Evolutionary conservation across 2,888 invertebrate genomes (phyloP), one percentile per base, ranked within the genome.

Genomic region (Cynaeus angustus): DNA sequence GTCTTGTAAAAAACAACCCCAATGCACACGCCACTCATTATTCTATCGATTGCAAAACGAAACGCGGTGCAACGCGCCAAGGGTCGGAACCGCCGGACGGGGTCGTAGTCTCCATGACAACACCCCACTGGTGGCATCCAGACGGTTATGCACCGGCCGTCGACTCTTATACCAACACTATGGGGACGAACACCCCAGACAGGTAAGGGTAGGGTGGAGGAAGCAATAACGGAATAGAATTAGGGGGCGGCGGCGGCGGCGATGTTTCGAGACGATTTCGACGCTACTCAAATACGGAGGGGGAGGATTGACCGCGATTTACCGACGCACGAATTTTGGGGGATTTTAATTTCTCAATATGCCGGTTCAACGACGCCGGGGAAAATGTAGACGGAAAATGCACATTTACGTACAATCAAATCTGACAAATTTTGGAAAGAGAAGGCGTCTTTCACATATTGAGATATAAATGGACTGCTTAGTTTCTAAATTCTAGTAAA

Each of bases 91-190:
- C 69, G 71, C 65, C 72, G 71, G 75, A 72, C 76, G 72, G 72
- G 73, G 77, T 78, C 77, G 76, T 76, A 78, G 83, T 84, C 79
- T 74, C 81, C 84, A 85, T 83, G 85, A 82, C 85, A 83, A 85
- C 85, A 81, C 84, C 84, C 83, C 77, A 77, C 78, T 79, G 78
- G 77, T 74, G 82, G 82, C 78, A 81, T 83, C 83, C 82, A 83
- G 83, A 83, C 83, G 81, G 80, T 72, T 76, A 77, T 81, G 74
- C 74, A 72, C 67, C 74, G 71, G 75, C 73, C 73, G 74, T 66
- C 75, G 74, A 74, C 74, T 69, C 71, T 70, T 71, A 65, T 55
- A 67, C 64, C 50, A 68, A 56, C 59, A 70, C 45, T 41, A 46
- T 45, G 53, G 68, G 69, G 73, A 76, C 62, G 74, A 74, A 69